phyloP scores from a whole-genome alignment of 2,888 invertebrate species.

The Auanema sp. region DNA sequence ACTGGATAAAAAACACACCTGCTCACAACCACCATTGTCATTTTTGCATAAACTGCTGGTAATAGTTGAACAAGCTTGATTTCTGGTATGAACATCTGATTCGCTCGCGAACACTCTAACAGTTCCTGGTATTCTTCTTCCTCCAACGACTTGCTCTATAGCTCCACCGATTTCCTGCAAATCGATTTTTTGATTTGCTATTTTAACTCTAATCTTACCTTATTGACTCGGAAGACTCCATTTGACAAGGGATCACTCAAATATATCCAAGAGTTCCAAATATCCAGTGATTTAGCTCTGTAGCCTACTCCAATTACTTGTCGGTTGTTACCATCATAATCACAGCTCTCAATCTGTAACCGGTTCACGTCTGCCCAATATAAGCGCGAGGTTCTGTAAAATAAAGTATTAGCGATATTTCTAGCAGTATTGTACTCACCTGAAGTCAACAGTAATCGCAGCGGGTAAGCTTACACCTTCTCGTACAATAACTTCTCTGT shows the following conservation, averaged over 20 bases:
- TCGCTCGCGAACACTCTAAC: slow-evolving; percentile 62
- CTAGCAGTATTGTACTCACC: no score
- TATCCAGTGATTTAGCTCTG: slow-evolving; percentile 60
- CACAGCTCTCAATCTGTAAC: slow-evolving; percentile 90
- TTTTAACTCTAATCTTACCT: slow-evolving; percentile 68
- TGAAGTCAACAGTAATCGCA: slow-evolving; percentile 88
- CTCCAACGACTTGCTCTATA: slow-evolving; percentile 86
- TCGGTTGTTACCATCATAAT: slow-evolving; percentile 82
- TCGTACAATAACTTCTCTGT: slow-evolving; percentile 78
- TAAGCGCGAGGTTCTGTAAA: slow-evolving; percentile 77
- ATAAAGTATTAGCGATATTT: no score
- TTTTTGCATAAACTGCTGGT: slow-evolving; percentile 80
- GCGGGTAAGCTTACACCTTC: slow-evolving; percentile 90
- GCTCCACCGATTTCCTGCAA: slow-evolving; percentile 28
- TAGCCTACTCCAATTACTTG: slow-evolving; percentile 54
- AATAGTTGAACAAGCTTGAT: slow-evolving; percentile 56
- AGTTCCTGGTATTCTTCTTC: slow-evolving; percentile 73
- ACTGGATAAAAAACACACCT: slow-evolving; percentile 17
- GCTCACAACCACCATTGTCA: slow-evolving; percentile 86
- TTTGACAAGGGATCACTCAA: slow-evolving; percentile 63
- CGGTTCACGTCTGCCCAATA: slow-evolving; percentile 91
- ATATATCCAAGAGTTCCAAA: slow-evolving; percentile 63
- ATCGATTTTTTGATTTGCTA: neutral
- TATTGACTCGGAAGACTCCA: slow-evolving; percentile 93
- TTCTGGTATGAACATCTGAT: slow-evolving; percentile 50